phyloP scores from a whole-genome alignment of 37 sponge, comb jelly and placozoan species.

The Axinella damicornis region DNA sequence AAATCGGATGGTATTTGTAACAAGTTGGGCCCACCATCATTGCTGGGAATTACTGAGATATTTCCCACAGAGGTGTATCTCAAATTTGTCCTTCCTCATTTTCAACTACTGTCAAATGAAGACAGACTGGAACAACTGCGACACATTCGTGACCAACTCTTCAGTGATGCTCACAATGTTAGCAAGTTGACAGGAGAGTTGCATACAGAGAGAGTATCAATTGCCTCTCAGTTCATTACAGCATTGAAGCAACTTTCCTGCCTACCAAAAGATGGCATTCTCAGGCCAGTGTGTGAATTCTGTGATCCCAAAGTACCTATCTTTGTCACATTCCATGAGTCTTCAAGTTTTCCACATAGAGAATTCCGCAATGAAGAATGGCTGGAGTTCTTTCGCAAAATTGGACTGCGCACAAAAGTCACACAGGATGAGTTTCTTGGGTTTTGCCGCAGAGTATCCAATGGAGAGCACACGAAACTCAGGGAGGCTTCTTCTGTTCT shows the following conservation, averaged over 20 bases:
- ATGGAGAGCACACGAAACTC: neutral
- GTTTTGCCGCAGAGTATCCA: slow-evolving; percentile 13
- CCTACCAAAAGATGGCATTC: neutral
- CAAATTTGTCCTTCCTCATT: slow-evolving; percentile 11
- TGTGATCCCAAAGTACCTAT: neutral
- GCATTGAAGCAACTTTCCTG: slow-evolving; percentile 1
- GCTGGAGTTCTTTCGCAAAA: slow-evolving; percentile 20
- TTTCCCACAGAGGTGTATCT: slow-evolving; percentile 24
- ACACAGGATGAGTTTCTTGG: slow-evolving; percentile 23
- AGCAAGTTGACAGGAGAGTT: neutral
- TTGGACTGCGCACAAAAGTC: slow-evolving; percentile 17
- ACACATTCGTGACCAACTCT: slow-evolving; percentile 12
- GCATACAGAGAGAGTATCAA: too few relatives aligned
- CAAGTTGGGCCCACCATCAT: neutral
- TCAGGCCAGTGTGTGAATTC: slow-evolving; percentile 10
- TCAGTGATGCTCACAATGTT: neutral
- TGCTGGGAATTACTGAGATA: slow-evolving; percentile 22
- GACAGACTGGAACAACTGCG: slow-evolving; percentile 5
- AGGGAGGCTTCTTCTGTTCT: slow-evolving; percentile 6
- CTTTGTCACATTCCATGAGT: neutral
- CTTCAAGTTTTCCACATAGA: neutral
- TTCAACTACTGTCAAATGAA: neutral
- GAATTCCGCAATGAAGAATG: slow-evolving; percentile 8
- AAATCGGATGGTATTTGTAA: slow-evolving; percentile 41
- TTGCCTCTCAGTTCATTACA: neutral